Percentiles rank a stretch among this genome's conserved stretches.
These are phyloP conservation scores for Harpagifer antarcticus DNA, from an alignment of 2,797 vertebrate genomes.

Conservation along the genomic window DNA sequence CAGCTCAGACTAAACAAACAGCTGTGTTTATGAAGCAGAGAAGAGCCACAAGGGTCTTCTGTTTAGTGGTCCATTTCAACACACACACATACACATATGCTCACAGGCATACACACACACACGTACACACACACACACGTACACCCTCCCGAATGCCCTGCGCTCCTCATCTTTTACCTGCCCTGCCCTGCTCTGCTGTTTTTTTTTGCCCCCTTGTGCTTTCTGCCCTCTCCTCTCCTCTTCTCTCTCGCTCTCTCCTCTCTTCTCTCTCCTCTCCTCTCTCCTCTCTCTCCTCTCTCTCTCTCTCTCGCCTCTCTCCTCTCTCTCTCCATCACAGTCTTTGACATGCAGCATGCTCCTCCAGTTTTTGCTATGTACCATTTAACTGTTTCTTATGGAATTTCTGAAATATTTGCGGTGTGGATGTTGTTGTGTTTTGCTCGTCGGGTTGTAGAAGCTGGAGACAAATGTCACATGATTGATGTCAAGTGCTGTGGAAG, in stretches of 20 bases:
- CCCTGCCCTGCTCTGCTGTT: slow-evolving; percentile 58
- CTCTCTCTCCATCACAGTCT: slow-evolving; percentile 35
- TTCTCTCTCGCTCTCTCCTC: no score
- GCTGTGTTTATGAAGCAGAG: slow-evolving; percentile 77
- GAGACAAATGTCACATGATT: slow-evolving; percentile 12
- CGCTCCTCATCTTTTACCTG: slow-evolving; percentile 72
- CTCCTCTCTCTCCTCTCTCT: slow-evolving; percentile 8
- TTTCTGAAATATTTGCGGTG: not conserved
- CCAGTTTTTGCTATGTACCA: slow-evolving; percentile 8
- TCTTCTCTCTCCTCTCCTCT: slow-evolving; percentile 29
- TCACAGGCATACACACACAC: no score
- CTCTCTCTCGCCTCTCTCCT: slow-evolving; percentile 11
- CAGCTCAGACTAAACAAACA: slow-evolving; percentile 82
- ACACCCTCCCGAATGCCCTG: slow-evolving; percentile 37
- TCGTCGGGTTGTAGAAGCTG: slow-evolving; percentile 13
- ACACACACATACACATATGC: slow-evolving; percentile 48
- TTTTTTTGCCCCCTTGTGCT: slow-evolving; percentile 66
- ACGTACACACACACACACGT: no score
- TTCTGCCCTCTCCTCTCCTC: no score
- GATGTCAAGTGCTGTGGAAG: slow-evolving; percentile 13
- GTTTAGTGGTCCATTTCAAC: slow-evolving; percentile 77
- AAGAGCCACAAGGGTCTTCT: slow-evolving; percentile 78
- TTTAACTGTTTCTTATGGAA: not conserved
- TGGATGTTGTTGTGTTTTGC: slow-evolving; percentile 9
- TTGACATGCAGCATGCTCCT: slow-evolving; percentile 35